Conservation (phyloP, 2,113 vertebrate species). For the Dicrurus megarhynchus region DNA sequence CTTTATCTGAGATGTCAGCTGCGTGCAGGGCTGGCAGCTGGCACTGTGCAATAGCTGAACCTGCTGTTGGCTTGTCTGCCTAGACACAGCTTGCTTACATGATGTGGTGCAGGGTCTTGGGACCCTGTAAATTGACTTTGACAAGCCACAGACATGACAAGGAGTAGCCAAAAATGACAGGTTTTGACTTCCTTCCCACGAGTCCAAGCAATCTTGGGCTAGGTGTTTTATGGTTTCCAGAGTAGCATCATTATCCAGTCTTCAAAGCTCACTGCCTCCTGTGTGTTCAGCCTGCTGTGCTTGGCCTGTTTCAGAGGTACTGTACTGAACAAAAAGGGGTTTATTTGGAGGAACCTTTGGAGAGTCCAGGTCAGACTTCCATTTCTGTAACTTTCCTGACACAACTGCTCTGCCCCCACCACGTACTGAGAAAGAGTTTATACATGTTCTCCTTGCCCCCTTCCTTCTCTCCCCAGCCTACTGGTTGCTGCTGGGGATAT, state of each 20-base stretch:
- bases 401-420: neutral
- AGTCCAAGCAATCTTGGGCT: neutral
- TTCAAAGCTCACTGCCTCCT: neutral
- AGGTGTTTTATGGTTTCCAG: neutral
- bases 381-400: neutral
- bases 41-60: neutral
- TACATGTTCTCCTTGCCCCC: fast-evolving
- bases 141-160: neutral
- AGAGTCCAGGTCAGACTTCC: neutral
- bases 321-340: neutral
- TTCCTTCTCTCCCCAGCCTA: neutral
- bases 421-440: neutral
- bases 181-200: neutral
- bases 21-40: neutral
- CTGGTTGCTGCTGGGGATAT: neutral
- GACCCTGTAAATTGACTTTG: neutral
- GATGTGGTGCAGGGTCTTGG: neutral
- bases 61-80: neutral
- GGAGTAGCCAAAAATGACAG: neutral
- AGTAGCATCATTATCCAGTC: neutral
- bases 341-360: neutral
- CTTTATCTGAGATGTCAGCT: neutral
- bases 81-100: neutral
- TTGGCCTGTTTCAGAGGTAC: neutral
- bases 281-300: neutral